Base-by-base conservation (phyloP, 2,113 vertebrate species). In the Dicaeum eximium region DNA sequence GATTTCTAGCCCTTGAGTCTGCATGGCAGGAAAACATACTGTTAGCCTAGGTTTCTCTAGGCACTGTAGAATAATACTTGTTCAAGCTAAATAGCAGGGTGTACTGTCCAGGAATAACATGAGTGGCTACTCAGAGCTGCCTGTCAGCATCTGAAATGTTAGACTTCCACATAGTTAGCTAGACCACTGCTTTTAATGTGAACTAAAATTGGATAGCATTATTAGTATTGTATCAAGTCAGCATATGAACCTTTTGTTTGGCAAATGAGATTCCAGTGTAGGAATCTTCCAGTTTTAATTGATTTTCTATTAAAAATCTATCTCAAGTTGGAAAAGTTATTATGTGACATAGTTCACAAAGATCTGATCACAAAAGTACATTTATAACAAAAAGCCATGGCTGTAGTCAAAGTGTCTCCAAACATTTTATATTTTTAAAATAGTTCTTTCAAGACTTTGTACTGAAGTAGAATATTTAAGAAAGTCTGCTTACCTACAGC, bases 1-100 rank as follows among this genome's bases (percentile, higher is more conserved):
- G 56, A 88, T 95, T 96, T 92, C 45, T 93, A 91, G 74, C 23
- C 71, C 40, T 86, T 94, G 25, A 82, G 47, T 72, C 35, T 72
- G 44, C n/a, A 64, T 69, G 67, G 13, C 6, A 45, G 85, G 75
- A 73, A 94, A 70, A 94, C 33, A 54, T 42, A 73, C 58, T 61
- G 42, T 37, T 24, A 89, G 30, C 44, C 13, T 88, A 67, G 56
- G 28, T 82, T 94, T 97, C 91, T 79, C 21, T 70, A 91, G 91
- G 18, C 20, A 10, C 78, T 80, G 54, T 64, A 67, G 58, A 95
- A 62, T 71, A 64, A 19, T 45, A 25, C 85, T 93, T 75, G 42
- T 82, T 95, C 22, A 90, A 93, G 38, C 33, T 66, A 75, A 69
- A n/a, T 31, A 91, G 15, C 48, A 47, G 48, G 37, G 22, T 77